Evolutionary conservation across 2,888 invertebrate species (phyloP), one percentile per base, ranked within the genome.

Genomic region (Xestoiulus laeticollis): DNA sequence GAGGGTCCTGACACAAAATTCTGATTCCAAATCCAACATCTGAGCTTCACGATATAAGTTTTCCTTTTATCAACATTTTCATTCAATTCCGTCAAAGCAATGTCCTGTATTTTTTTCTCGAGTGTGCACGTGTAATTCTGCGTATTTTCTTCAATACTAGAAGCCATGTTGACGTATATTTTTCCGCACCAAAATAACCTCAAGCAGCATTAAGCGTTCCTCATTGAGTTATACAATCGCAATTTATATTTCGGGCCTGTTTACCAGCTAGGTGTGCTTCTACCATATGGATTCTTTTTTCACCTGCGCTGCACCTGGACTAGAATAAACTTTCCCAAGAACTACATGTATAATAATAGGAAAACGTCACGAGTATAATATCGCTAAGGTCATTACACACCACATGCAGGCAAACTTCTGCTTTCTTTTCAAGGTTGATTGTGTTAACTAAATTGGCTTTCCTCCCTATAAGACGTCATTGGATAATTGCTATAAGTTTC

Each of bases 21-120:
- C 90, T 94, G 94, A 90, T 94, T 93, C 2, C 91, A 91, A 16
- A 94, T 90, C 94, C 94, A 94, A 48, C 93, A 93, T 90, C 93
- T 93, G 26, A 94, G 91, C 90, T 93, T 92, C 86, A 93, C 91
- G 44, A 94, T 91, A 90, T 94, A 93, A 87, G 92, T 92, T 0
- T 91, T 90, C 68, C 94, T 90, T 78, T 92, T 91, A 5, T 91
- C 92, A 0, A 94, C 93, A 90, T 93, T 93, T 91, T 94, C 94
- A 89, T 93, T 93, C 68, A 94, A 90, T 90, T 94, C 94, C 22
- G 90, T 89, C 84, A 91, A 91, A 1, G 94, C 94, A 89, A 92
- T 92, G 89, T 91, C 91, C 88, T 93, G 93, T 88, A 94, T 91
- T 87, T 93, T 93, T 48, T 19, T 12, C 38, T 82, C 38, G 12